These are phyloP conservation scores for Hyposoter dolosus DNA, from an alignment of 2,888 invertebrate genomes.

Conservation along the genomic window DNA sequence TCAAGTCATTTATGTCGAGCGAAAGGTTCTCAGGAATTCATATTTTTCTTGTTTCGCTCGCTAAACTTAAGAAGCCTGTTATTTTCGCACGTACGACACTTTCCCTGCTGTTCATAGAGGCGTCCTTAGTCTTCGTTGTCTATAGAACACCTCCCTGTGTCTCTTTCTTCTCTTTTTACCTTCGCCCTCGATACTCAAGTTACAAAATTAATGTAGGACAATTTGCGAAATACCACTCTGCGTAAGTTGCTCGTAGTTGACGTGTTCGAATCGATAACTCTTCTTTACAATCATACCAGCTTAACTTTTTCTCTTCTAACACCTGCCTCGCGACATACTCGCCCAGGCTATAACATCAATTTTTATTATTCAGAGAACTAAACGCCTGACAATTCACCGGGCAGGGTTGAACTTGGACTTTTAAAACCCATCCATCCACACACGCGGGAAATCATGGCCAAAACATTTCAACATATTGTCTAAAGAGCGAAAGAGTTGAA, in stretches of 20 bases:
- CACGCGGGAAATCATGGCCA: background rate
- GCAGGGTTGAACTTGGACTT: background rate
- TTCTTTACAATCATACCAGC: slow-evolving; percentile 35
- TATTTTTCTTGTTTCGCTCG: slow-evolving; percentile 50
- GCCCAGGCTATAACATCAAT: background rate
- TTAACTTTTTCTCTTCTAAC: background rate
- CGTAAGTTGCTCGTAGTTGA: slow-evolving; percentile 21
- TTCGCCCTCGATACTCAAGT: slow-evolving; percentile 34
- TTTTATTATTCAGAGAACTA: slow-evolving; percentile 24
- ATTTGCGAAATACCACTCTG: slow-evolving; percentile 42
- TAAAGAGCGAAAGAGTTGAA: background rate
- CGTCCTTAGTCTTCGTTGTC: slow-evolving; percentile 39
- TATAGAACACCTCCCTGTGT: slow-evolving; percentile 4
- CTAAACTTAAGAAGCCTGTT: slow-evolving; percentile 40
- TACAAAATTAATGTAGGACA: slow-evolving; percentile 44
- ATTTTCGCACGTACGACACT: slow-evolving; percentile 62
- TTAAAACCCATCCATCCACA: background rate
- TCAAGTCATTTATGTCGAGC: background rate
- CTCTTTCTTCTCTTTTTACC: slow-evolving; percentile 12
- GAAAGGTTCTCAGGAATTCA: slow-evolving; percentile 36
- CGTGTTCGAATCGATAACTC: slow-evolving; percentile 48
- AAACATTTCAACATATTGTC: background rate
- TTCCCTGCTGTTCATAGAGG: slow-evolving; percentile 33
- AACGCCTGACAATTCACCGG: slow-evolving; percentile 1
- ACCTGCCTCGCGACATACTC: background rate